phyloP scores from a whole-genome alignment of 2,113 vertebrate genomes.

The Cheilinus undulatus region DNA sequence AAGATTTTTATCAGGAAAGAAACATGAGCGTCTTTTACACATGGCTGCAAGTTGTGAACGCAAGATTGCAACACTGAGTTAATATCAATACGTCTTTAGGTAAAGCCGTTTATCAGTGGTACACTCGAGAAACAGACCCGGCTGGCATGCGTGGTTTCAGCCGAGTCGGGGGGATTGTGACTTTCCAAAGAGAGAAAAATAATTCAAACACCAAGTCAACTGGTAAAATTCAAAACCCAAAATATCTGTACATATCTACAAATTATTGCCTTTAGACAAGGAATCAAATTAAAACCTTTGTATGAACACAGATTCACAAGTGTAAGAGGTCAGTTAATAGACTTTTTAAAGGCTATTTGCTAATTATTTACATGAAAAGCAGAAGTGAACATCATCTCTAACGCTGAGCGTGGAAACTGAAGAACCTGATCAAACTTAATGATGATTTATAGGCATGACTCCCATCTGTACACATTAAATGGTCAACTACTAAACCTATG shows the following conservation, averaged over 20 bases:
- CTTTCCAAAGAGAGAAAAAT: slow-evolving; percentile 82
- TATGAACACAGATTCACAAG: slow-evolving; percentile 85
- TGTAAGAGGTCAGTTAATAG: slow-evolving; percentile 88
- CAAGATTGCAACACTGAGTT: slow-evolving; percentile 68
- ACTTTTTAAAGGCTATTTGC: slow-evolving; percentile 86
- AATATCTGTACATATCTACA: slow-evolving; percentile 96
- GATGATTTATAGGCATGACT: slow-evolving; percentile 40
- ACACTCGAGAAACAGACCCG: slow-evolving; percentile 86
- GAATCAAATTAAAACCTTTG: slow-evolving; percentile 90
- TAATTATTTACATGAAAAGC: slow-evolving; percentile 81
- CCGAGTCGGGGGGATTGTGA: slow-evolving; percentile 85
- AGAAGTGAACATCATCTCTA: slow-evolving; percentile 59
- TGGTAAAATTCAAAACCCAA: slow-evolving; percentile 65
- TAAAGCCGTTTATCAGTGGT: slow-evolving; percentile 89
- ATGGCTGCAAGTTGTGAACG: slow-evolving; percentile 77
- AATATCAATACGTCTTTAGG: slow-evolving; percentile 82
- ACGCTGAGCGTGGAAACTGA: slow-evolving; percentile 55
- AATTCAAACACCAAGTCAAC: slow-evolving; percentile 67
- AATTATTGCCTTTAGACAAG: slow-evolving; percentile 98
- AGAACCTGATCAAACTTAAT: slow-evolving; percentile 45
- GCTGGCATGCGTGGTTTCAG: slow-evolving; percentile 92
- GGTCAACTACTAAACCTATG: slow-evolving; percentile 44
- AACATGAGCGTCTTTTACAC: slow-evolving; percentile 86
- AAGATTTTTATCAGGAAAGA: slow-evolving; percentile 61
- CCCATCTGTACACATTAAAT: slow-evolving; percentile 51